Evolutionary conservation across 2,888 invertebrate species (phyloP), one percentile per base, ranked within the genome.

Genomic region (Drosophila longiperda): DNA sequence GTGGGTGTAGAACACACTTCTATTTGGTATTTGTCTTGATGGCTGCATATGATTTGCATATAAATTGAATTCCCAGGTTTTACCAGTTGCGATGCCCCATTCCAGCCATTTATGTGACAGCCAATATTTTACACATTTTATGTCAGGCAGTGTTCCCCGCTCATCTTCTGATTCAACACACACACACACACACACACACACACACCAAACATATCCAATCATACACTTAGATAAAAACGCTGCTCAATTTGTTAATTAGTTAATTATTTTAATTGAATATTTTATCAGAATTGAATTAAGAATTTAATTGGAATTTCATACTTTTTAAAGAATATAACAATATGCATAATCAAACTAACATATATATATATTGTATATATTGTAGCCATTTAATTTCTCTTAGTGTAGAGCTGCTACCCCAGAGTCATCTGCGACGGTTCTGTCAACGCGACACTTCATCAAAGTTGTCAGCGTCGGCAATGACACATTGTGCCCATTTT

Each of bases 111-210:
- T 74, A 59, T 77, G 80, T 66, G 80, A 73, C 67, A 73, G 78
- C 79, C 87, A 85, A 85, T 89, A 89, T 87, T 85, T 89, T 89
- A 89, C 82, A 84, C 78, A 85, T 87, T 87, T 85, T 79, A 89
- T 87, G 69, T 65, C 61, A 72, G 59, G 55, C 33, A 57, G 36
- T 33, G 29, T 34, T 36, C 15, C 26, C 29, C 59, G 52, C 49
- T 29, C 61, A 6, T 26, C 20, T 32, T 50, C 54, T 62, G 73
- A 85, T 82, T 72, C 75, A 73, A 80, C 75, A 82, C 65, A 50
- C 57, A 29, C 58, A 36, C 59, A 40, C 53, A 61, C 23, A 36
- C n/a, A 50, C 8, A 36, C 26, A 20, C 38, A 7, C 60, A 57
- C 34, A 32, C 66, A 23, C 12, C 32, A 55, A 23, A 26, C 54